Evolutionary conservation across 1,140 invertebrate species (phyloP).

Genomic region (Sipha flava): DNA sequence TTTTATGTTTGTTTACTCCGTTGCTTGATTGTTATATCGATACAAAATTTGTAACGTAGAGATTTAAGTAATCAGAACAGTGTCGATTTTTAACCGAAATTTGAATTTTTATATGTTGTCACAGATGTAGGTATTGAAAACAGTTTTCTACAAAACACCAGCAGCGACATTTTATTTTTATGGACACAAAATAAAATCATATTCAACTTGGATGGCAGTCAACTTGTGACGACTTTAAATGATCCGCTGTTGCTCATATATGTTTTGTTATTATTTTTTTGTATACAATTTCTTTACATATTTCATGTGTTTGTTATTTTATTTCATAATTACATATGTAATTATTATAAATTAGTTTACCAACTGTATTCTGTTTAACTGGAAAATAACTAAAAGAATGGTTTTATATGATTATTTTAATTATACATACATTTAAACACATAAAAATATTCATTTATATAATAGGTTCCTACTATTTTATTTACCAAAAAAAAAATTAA

Average conservation of each 20-base stretch:
- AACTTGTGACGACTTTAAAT: slow-evolving; percentile 11
- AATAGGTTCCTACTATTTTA: not conserved
- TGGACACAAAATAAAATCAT: not conserved
- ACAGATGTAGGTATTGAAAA: slow-evolving; percentile 29
- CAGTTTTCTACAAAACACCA: slow-evolving; percentile 5
- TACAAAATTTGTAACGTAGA: not conserved
- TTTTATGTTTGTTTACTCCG: slow-evolving; percentile 16
- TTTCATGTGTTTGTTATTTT: not conserved
- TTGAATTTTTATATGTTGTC: slow-evolving; percentile 26
- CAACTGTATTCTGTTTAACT: not conserved
- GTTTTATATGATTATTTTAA: not conserved
- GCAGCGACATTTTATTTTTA: slow-evolving; percentile 15
- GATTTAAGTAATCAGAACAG: not conserved
- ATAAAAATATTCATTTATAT: not conserved
- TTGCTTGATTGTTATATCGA: not conserved
- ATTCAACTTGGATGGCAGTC: slow-evolving; percentile 9
- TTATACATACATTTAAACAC: not conserved
- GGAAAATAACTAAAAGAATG: not conserved
- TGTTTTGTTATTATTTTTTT: not conserved
- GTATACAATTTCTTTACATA: not conserved
- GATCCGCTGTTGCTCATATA: not conserved
- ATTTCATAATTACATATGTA: not conserved
- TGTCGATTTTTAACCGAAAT: slow-evolving; percentile 10
- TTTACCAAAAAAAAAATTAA: not conserved
- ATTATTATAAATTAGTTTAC: not conserved